Evolutionary conservation across 2,113 vertebrate species (phyloP), one percentile per base, ranked within the genome.

Genomic region (Spheniscus mendiculus): DNA sequence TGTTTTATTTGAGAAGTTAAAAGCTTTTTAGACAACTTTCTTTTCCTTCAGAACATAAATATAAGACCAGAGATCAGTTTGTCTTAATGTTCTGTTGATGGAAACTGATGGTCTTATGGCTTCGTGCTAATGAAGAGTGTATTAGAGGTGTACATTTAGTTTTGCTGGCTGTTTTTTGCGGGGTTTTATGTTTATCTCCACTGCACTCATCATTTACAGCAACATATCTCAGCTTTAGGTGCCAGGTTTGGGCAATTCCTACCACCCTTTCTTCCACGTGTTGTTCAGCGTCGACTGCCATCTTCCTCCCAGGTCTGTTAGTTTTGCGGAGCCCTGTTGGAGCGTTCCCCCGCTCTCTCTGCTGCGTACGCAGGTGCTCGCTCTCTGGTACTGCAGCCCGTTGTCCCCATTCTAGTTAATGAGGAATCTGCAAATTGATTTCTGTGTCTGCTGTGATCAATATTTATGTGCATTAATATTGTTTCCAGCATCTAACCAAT

Each of bases 1-100:
- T 88, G 69, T 44, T 81, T 69, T 47, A 62, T 62, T 66, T 49
- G 74, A 62, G 91, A 34, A 80, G 84, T 52, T 80, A 89, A 94
- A 93, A 96, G 89, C 74, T 87, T 93, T 58, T 21, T 34, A 71
- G 84, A 5, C 77, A 40, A 63, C 53, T 84, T 72, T 52, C 34
- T 72, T 65, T 49, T 52, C 65, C 87, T 89, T 85, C 77, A 69
- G 87, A 82, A 22, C 34, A 4, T 79, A 63, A 87, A 91, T 82
- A 42, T 0, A 42, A 56, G 55, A 82, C 1, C 5, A 20, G 66
- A 82, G 58, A 26, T 9, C 34, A 2, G 70, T 91, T 93, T 87
- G 62, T 84, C 62, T 65, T 73, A 36, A 49, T 84, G 73, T 63
- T 86, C 66, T 59, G 62, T 17, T 76, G 92, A 55, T 9, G 10